Base-by-base conservation (phyloP, 1,140 invertebrate genomes). In the Polypedilum vanderplanki region DNA sequence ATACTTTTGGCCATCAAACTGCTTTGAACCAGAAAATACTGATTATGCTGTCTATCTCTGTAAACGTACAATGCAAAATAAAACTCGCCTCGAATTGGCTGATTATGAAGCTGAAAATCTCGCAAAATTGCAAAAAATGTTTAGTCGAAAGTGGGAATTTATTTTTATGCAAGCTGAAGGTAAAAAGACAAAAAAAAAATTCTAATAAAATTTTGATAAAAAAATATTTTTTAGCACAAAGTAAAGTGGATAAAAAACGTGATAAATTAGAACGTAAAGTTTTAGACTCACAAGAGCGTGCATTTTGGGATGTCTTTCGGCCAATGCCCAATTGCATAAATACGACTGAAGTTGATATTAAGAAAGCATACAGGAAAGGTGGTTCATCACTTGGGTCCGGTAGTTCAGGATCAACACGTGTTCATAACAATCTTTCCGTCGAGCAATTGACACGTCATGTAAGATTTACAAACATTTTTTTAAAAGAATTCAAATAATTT, bases 61-160 rank as follows among this genome's bases (percentile, higher is more conserved):
- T 86, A 99, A 99, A 85, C 87, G 98, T 75, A 99, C 98, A 24
- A 99, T 99, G 98, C 97, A 99, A 85, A 99, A 99, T 83, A 99
- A 99, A 84, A 96, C 97, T 4, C 87, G 97, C 73, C 84, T 99
- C 74, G 98, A 99, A 83, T 85, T 99, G 78, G 97, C 97, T 0
- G 96, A 98, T 84, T 99, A 98, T 82, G 98, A 99, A 81, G 96
- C 97, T 1, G 98, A 99, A 82, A 99, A 98, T 81, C 85, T 99
- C 74, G 97, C 98, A 1, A 87, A 96, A 75, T 85, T 99, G 41
- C 98, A 99, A 85, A 99, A 99, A 87, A 98, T 99, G 94, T 99
- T 99, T 83, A 97, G 94, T 15, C 85, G 97, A 57, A 99, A 99
- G 84, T 99, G 98, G 98, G 98, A 99, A 85, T 99, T 99, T 82